A percentile compares a stretch with the other conserved stretches of the same genome.
phyloP scores from a whole-genome alignment of 1,140 invertebrate genomes.

The Drosophila kepulauana region DNA sequence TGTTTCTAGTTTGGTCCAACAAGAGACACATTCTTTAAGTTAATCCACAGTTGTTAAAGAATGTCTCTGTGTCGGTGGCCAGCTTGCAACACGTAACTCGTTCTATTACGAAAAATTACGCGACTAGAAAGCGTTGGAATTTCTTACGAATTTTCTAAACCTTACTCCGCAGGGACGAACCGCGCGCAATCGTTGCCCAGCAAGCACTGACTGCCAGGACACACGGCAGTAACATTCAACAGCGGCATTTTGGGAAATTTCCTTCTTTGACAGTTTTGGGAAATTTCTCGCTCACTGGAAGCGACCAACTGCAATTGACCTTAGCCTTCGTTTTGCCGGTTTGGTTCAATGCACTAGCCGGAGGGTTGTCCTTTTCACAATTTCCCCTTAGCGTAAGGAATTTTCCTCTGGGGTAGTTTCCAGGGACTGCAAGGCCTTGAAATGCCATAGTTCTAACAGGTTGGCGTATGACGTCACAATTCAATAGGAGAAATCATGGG shows the following conservation, averaged over 20 bases:
- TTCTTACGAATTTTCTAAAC: slow-evolving; percentile 8
- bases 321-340: slow-evolving; percentile 77
- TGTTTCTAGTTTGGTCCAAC: slow-evolving; percentile 12
- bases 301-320: slow-evolving; percentile 69
- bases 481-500: slow-evolving; percentile 29
- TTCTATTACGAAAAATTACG: slow-evolving; percentile 43
- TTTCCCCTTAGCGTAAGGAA: slow-evolving; percentile 33
- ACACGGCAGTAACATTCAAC: slow-evolving; percentile 44
- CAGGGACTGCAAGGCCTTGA: slow-evolving; percentile 17
- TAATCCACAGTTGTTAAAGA: slow-evolving; percentile 77
- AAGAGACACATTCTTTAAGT: slow-evolving; percentile 57
- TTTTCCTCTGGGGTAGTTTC: slow-evolving; percentile 23
- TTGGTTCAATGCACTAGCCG: slow-evolving; percentile 67
- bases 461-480: slow-evolving; percentile 68
- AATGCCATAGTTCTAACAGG: slow-evolving; percentile 60
- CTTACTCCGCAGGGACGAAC: slow-evolving; percentile 29
- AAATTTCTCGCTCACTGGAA: slow-evolving; percentile 71
- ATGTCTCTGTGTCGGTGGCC: slow-evolving; percentile 47
- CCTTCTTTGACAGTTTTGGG: slow-evolving; percentile 30
- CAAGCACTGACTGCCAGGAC: slow-evolving; percentile 60
- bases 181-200: slow-evolving; percentile 70
- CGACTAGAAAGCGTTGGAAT: slow-evolving; percentile 8
- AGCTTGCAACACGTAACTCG: slow-evolving; percentile 33
- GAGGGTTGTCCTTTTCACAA: slow-evolving; percentile 38
- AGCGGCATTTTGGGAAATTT: slow-evolving; percentile 53